phyloP scores from a whole-genome alignment of 2,797 vertebrate species.

The Gambelia wislizenii region DNA sequence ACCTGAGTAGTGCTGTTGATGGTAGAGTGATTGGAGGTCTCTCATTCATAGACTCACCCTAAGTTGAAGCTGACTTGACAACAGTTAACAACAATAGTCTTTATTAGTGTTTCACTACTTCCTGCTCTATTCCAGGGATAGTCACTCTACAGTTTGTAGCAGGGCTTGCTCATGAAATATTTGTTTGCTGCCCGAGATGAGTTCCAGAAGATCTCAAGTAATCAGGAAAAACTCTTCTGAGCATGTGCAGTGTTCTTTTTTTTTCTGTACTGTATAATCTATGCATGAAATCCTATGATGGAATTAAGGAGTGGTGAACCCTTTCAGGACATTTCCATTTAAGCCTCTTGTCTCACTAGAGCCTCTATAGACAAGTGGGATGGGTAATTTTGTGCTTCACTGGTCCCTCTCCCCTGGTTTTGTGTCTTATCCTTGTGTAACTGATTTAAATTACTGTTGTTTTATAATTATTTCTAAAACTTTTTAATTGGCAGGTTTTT shows the following conservation, averaged over 20 bases:
- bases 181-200: not conserved
- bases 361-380: not conserved
- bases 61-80: no score
- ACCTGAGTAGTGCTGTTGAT: no score
- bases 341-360: not conserved
- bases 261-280: not conserved
- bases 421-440: constrained; percentile 28
- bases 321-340: not conserved
- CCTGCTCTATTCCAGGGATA: not conserved
- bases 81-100: not conserved
- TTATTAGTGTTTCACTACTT: not conserved
- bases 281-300: no score
- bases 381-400: not conserved
- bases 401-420: not conserved
- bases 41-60: no score
- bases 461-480: no score
- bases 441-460: constrained; percentile 12
- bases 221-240: not conserved
- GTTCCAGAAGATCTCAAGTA: not conserved
- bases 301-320: not conserved
- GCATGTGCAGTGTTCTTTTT: not conserved
- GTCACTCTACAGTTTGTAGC: not conserved
- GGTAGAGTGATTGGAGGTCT: no score
- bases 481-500: no score
- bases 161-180: not conserved